Percentiles rank a stretch among this genome's conserved stretches.
Evolutionary conservation across 2,797 vertebrate genomes (phyloP).

Genomic region (Gallinago nigripennis): DNA sequence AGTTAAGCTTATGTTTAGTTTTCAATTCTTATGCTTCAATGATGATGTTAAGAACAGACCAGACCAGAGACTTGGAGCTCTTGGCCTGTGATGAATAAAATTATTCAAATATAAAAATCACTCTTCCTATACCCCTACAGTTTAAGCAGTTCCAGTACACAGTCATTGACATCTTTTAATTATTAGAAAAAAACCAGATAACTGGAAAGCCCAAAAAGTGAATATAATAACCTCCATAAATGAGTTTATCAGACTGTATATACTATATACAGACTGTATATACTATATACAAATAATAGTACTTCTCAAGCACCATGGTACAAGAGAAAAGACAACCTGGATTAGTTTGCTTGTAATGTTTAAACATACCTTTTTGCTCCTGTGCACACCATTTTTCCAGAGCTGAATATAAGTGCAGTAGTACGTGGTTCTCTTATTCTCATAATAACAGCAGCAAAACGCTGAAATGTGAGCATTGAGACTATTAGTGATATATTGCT

Average conservation of each 20-base stretch:
- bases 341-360: background rate
- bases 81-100: background rate
- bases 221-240: background rate
- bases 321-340: background rate
- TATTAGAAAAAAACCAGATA: background rate
- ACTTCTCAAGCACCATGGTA: background rate
- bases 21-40: background rate
- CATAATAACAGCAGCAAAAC: slow-evolving; percentile 99
- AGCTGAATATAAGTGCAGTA: slow-evolving; percentile 98
- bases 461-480: slow-evolving; percentile 76
- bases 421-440: slow-evolving; percentile 99
- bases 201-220: background rate
- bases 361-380: slow-evolving; percentile 92
- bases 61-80: background rate
- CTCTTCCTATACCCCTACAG: background rate
- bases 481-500: background rate
- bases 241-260: background rate
- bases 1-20: background rate
- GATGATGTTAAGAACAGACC: background rate
- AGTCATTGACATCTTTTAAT: background rate
- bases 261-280: too few relatives aligned
- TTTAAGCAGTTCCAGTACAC: background rate
- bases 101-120: background rate
- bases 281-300: background rate
- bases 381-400: slow-evolving; percentile 99